phyloP scores from a whole-genome alignment of 2,113 vertebrate species.

The Polyodon spathula region DNA sequence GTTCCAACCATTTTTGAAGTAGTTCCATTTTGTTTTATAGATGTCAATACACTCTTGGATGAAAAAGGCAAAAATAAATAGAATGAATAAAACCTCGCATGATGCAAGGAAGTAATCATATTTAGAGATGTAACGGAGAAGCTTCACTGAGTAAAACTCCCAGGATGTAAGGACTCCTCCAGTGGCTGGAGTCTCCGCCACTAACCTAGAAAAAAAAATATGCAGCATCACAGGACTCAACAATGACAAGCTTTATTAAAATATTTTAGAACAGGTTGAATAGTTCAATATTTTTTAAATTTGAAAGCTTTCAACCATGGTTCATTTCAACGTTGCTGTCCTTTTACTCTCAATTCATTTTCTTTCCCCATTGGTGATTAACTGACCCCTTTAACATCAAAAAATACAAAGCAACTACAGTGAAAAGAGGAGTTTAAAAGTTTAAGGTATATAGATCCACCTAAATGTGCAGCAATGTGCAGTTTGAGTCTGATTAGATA shows the following conservation, averaged over 20 bases:
- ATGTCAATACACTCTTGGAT: constrained; percentile 7
- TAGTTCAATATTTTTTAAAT: too few species aligned
- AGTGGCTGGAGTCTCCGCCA: constrained; percentile 9
- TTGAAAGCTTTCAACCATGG: too few species aligned
- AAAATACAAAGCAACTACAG: too few species aligned
- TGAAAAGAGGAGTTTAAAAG: too few species aligned
- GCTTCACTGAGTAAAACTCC: constrained; percentile 10
- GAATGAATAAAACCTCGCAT: constrained; percentile 9
- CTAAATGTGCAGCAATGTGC: too few species aligned
- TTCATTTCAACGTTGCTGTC: too few species aligned
- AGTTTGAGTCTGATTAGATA: too few species aligned
- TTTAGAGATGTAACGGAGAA: constrained; percentile 5
- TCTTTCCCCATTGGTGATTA: too few species aligned
- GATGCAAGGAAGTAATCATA: constrained; percentile 6
- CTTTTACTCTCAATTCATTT: too few species aligned
- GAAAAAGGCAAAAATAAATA: constrained; percentile 1
- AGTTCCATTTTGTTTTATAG: background rate
- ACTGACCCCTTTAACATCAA: too few species aligned
- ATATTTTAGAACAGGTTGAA: background rate
- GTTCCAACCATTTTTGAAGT: constrained; percentile 9
- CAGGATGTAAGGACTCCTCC: constrained; percentile 5
- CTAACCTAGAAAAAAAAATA: constrained; percentile 4
- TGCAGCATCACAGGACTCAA: background rate
- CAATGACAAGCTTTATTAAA: background rate
- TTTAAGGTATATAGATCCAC: too few species aligned